These are phyloP conservation scores for Cetoscarus ocellatus DNA, from an alignment of 2,797 vertebrate species.

Conservation along the genomic window DNA sequence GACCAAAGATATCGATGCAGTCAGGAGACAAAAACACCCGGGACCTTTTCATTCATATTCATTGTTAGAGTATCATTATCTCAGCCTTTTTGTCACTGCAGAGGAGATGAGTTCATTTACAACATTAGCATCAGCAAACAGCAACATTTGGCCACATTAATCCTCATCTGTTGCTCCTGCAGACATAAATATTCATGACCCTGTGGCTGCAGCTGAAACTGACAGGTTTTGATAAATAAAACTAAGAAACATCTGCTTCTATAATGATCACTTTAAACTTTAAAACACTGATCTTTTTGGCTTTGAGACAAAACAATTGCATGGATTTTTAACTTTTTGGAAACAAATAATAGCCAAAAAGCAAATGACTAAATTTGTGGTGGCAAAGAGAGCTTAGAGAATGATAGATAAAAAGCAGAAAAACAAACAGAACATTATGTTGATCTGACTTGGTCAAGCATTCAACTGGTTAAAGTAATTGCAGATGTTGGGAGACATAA, in stretches of 20 bases:
- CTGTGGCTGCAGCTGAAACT: background rate
- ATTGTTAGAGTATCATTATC: background rate
- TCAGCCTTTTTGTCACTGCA: slow-evolving; percentile 1
- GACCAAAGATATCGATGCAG: slow-evolving; percentile 35
- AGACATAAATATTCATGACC: slow-evolving; percentile 4
- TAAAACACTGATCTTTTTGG: background rate
- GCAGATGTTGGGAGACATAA: too few relatives aligned
- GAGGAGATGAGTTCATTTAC: background rate
- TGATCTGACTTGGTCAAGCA: too few relatives aligned
- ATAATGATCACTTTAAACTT: background rate
- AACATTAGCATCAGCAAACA: slow-evolving; percentile 67
- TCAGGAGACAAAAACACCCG: background rate
- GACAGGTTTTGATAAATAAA: background rate
- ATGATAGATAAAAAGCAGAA: too few relatives aligned
- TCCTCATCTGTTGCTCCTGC: slow-evolving; percentile 36
- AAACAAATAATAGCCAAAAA: too few relatives aligned
- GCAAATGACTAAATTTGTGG: too few relatives aligned
- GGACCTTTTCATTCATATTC: slow-evolving; percentile 18
- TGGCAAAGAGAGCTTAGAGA: too few relatives aligned
- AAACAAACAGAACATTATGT: too few relatives aligned
- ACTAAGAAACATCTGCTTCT: background rate
- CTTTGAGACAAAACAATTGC: background rate
- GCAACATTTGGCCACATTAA: slow-evolving; percentile 54
- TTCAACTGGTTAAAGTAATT: too few relatives aligned
- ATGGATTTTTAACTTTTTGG: too few relatives aligned